Conservation (phyloP, 1,140 invertebrate species). For the Zaprionus ornatus region DNA sequence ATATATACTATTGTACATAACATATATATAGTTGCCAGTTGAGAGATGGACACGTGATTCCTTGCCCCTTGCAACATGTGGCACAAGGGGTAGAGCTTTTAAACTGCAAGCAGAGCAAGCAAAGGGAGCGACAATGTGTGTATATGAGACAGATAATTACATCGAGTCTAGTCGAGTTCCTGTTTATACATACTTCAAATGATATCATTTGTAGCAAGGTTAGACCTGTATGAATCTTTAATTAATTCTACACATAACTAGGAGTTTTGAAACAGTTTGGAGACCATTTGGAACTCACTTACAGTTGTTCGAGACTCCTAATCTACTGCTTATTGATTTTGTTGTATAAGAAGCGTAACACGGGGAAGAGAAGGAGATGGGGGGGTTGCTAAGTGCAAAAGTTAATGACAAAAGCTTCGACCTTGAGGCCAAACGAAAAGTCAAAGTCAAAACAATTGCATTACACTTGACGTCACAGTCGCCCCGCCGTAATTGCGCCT, state of each 20-base stretch:
- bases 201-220: slow-evolving; percentile 15
- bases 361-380: not conserved
- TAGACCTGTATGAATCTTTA: not conserved
- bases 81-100: slow-evolving; percentile 49
- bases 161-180: slow-evolving; percentile 13
- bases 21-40: not conserved
- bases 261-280: not conserved
- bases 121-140: slow-evolving; percentile 1
- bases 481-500: not conserved
- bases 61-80: slow-evolving; percentile 59
- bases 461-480: slow-evolving; percentile 26
- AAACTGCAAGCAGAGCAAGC: not conserved
- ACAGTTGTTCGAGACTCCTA: not conserved
- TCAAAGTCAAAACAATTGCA: slow-evolving; percentile 49
- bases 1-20: not conserved
- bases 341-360: slow-evolving; percentile 7
- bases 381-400: slow-evolving; percentile 33
- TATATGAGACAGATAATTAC: slow-evolving; percentile 13
- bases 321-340: slow-evolving; percentile 27
- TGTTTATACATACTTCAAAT: slow-evolving; percentile 10
- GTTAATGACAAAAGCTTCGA: slow-evolving; percentile 48
- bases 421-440: slow-evolving; percentile 58
- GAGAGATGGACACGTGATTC: slow-evolving; percentile 45
- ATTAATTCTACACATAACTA: not conserved
- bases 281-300: not conserved